Base-by-base conservation (phyloP, 2,113 vertebrate species). In the Nannospalax galili region DNA sequence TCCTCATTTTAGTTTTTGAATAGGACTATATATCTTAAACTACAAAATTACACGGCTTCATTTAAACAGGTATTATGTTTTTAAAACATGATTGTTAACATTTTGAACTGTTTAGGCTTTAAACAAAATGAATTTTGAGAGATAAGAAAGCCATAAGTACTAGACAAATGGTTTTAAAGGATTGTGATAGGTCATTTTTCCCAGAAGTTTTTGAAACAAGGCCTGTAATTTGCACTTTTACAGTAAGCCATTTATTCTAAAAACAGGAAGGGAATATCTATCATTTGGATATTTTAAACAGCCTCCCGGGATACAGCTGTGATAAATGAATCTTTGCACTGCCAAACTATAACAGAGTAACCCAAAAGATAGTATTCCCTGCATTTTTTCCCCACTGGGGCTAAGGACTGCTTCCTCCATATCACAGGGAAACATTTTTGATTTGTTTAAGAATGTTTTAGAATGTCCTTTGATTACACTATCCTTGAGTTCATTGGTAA, bases 181-280 rank as follows among this genome's bases (percentile, higher is more conserved):
- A 3, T 97, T 96, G 37, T 78, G 87, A 97, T 97, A 95, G 75
- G 74, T 98, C 56, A 96, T 97, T 97, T 28, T 98, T 98, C 97
- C 97, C 98, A 98, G 98, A 98, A 98, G 14, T 96, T 98, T 97
- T 94, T 97, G 89, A 97, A 97, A 77, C 26, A 96, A 97, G 92
- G 94, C 70, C 94, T 97, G 67, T 92, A 98, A 98, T 98, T 97
- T 97, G 92, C 92, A 96, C 75, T 92, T 89, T 98, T 98, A 98
- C 98, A 98, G 98, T 98, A 98, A 98, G 89, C 56, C 94, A 98
- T 98, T 98, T 98, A 97, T 98, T 98, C 95, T 97, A 94, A 97
- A 98, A 93, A 95, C 95, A 97, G 94, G 60, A 96, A 95, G 90
- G 82, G 69, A 93, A 32, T 97, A 98, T 98, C 95, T 97, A 96